phyloP scores from a whole-genome alignment of 2,888 invertebrate species.

The Helleia helle region DNA sequence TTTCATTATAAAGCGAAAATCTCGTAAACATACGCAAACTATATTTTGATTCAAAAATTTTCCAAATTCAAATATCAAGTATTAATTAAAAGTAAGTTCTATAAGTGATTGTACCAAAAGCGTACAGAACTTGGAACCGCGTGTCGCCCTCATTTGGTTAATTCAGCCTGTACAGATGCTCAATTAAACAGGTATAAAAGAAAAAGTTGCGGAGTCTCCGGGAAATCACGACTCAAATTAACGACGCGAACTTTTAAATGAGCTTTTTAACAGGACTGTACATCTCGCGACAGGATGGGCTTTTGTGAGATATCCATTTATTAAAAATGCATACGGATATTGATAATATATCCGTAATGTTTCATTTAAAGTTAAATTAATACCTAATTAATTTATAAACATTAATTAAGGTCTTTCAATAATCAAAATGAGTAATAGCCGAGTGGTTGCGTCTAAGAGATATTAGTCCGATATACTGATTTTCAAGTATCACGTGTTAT shows the following conservation, averaged over 20 bases:
- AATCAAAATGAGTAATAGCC: too few relatives aligned
- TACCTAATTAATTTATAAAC: too few relatives aligned
- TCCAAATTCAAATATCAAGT: too few relatives aligned
- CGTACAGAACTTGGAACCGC: slow-evolving; percentile 20
- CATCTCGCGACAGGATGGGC: not conserved
- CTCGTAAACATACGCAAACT: too few relatives aligned
- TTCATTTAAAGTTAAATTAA: too few relatives aligned
- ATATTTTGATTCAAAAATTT: too few relatives aligned
- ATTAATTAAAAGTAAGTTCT: slow-evolving; percentile 9
- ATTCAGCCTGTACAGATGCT: slow-evolving; percentile 49
- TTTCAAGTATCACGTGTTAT: too few relatives aligned
- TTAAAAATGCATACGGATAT: too few relatives aligned
- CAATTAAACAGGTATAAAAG: slow-evolving; percentile 64
- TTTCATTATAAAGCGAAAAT: too few relatives aligned
- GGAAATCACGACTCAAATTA: slow-evolving; percentile 62
- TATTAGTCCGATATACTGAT: too few relatives aligned
- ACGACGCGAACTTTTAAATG: slow-evolving; percentile 59
- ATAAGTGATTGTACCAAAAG: slow-evolving; percentile 23
- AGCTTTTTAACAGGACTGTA: slow-evolving; percentile 38
- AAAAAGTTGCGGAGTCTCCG: slow-evolving; percentile 38
- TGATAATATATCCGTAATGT: not conserved
- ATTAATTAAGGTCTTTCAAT: too few relatives aligned
- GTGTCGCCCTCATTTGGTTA: slow-evolving; percentile 64
- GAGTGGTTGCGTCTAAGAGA: too few relatives aligned
- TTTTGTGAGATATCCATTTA: slow-evolving; percentile 3